A percentile compares a stretch with the other conserved stretches of the same genome.
phyloP scores from a whole-genome alignment of 2,113 vertebrate species.

The Antigone vipio region DNA sequence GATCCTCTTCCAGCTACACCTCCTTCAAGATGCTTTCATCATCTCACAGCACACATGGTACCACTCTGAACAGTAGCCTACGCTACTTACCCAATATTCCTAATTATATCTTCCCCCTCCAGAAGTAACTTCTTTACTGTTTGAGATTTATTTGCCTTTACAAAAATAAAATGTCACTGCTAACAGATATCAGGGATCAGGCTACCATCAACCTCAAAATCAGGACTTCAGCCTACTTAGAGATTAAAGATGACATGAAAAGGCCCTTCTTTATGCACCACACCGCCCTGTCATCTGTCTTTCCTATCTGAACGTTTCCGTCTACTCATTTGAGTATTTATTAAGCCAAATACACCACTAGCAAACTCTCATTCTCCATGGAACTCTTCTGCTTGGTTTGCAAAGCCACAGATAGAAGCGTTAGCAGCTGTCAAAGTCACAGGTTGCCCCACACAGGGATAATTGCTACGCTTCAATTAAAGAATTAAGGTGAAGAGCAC shows the following conservation, averaged over 20 bases:
- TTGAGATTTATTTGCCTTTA: not conserved
- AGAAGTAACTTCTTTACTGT: not conserved
- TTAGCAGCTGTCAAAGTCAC: not conserved
- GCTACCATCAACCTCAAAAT: not conserved
- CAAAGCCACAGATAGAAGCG: accelerated
- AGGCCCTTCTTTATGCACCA: not conserved
- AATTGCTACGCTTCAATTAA: not conserved
- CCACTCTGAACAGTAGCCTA: not conserved
- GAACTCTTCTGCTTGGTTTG: not conserved
- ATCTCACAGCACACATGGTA: not conserved
- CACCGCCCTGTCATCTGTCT: not conserved
- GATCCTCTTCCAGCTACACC: not conserved
- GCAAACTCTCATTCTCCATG: not conserved
- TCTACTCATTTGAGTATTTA: not conserved
- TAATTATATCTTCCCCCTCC: accelerated
- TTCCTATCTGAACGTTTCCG: not conserved
- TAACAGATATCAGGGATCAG: not conserved
- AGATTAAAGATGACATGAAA: not conserved
- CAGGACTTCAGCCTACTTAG: not conserved
- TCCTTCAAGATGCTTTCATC: not conserved
- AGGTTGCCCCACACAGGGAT: accelerated
- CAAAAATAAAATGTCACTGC: not conserved
- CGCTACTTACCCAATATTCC: accelerated
- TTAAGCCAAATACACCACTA: not conserved
- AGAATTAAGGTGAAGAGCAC: not conserved